Evolutionary conservation across 2,888 invertebrate genomes (phyloP).

Genomic region (Drosophila formosana): DNA sequence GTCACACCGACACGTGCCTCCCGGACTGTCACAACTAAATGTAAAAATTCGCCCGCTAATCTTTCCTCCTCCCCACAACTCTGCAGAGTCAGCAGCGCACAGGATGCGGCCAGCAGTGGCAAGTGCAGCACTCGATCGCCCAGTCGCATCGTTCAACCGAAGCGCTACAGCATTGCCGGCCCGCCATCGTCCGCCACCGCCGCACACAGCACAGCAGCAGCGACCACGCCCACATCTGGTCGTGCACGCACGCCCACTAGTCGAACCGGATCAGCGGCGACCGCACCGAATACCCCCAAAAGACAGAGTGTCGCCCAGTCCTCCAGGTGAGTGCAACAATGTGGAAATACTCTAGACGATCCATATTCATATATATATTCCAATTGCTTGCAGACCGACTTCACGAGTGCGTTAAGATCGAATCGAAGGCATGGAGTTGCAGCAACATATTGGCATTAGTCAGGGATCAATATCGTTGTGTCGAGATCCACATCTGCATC

Average conservation of each 20-base stretch:
- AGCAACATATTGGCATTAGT: constrained; percentile 37
- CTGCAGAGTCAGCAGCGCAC: constrained; percentile 79
- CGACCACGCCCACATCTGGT: constrained; percentile 60
- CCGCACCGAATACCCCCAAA: constrained; percentile 84
- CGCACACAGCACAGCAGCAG: neutral
- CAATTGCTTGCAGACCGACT: constrained; percentile 76
- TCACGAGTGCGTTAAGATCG: constrained; percentile 80
- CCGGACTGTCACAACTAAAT: constrained; percentile 70
- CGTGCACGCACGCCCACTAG: constrained; percentile 82
- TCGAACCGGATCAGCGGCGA: constrained; percentile 63
- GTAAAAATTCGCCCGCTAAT: constrained; percentile 59
- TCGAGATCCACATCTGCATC: constrained; percentile 26
- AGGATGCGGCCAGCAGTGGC: constrained; percentile 69
- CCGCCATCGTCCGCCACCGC: constrained; percentile 27
- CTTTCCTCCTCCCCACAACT: constrained; percentile 75
- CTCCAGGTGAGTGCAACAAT: constrained; percentile 77
- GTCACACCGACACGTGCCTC: constrained; percentile 14
- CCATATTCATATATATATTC: neutral
- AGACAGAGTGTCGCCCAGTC: constrained; percentile 80
- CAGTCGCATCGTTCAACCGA: constrained; percentile 85
- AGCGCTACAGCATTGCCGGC: constrained; percentile 82
- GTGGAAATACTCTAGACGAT: neutral
- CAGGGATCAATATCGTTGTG: constrained; percentile 27
- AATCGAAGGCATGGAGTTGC: constrained; percentile 15
- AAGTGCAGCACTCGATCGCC: constrained; percentile 82